Conservation (phyloP, 1,140 invertebrate species). For the fruit fly (Drosophila melanogaster) region DNA sequence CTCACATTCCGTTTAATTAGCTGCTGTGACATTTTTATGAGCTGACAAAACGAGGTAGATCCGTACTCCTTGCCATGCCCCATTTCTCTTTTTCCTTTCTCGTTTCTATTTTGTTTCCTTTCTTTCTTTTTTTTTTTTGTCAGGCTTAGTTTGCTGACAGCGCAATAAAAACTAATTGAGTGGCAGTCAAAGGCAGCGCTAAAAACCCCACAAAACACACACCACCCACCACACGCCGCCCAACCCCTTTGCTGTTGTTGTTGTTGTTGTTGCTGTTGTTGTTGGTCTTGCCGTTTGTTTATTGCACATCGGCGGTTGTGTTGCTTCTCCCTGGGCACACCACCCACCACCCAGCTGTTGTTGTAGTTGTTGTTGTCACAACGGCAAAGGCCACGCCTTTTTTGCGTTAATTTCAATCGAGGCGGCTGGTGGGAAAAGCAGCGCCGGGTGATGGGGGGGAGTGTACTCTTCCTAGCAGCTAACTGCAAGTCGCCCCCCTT, state of each 20-base stretch:
- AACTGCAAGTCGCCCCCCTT: conserved; percentile 8
- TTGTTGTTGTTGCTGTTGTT: conserved; percentile 28
- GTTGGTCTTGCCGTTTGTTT: conserved; percentile 67
- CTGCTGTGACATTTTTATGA: conserved; percentile 77
- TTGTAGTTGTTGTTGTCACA: conserved; percentile 53
- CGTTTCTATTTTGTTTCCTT: not conserved
- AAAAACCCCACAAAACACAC: not conserved
- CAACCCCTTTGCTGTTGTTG: conserved; percentile 40
- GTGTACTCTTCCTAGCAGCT: conserved; percentile 18
- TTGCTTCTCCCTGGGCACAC: conserved; percentile 13
- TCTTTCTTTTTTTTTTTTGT: conserved; percentile 3
- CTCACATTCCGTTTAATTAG: conserved; percentile 51
- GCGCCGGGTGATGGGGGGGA: not conserved
- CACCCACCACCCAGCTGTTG: not conserved
- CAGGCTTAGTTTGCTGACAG: conserved; percentile 61
- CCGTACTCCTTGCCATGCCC: not conserved
- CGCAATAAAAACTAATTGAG: conserved; percentile 81
- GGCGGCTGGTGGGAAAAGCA: conserved; percentile 9
- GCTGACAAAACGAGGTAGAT: conserved; percentile 66
- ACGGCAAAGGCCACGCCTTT: conserved; percentile 73
- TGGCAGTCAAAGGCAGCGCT: conserved; percentile 50
- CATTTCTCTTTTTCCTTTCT: not conserved
- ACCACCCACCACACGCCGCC: conserved; percentile 1
- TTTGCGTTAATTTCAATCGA: conserved; percentile 79
- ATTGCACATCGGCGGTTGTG: conserved; percentile 62